These are phyloP conservation scores for Coelinius sp. DNA, from an alignment of 2,888 invertebrate species.

Conservation along the genomic window DNA sequence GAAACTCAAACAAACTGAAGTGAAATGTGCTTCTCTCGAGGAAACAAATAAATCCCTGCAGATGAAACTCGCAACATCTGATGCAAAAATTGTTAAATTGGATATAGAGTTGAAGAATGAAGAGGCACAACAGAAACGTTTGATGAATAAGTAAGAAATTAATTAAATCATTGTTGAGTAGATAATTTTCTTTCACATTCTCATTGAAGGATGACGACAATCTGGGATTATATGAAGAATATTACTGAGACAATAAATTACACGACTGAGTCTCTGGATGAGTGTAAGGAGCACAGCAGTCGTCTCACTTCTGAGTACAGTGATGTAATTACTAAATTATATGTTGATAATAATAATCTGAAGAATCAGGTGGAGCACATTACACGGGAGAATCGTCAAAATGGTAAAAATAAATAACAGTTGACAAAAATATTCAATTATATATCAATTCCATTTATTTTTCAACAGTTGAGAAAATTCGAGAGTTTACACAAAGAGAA, in stretches of 20 bases:
- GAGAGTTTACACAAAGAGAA: not conserved
- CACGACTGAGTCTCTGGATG: not conserved
- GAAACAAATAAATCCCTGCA: not conserved
- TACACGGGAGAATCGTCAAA: not conserved
- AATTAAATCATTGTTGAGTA: not conserved
- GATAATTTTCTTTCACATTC: not conserved
- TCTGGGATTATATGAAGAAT: not conserved
- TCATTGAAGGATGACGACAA: not conserved
- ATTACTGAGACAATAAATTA: conserved; percentile 6
- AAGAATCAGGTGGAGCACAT: not conserved
- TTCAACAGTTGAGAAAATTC: not conserved
- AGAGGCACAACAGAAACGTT: not conserved
- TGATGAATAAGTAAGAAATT: not conserved
- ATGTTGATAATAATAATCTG: not conserved
- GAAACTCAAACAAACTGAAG: not conserved
- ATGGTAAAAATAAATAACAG: not conserved
- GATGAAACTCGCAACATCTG: not conserved
- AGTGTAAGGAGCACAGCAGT: not conserved
- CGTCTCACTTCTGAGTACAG: not conserved
- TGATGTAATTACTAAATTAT: not conserved
- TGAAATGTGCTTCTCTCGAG: not conserved
- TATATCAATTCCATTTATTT: not conserved
- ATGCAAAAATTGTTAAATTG: not conserved
- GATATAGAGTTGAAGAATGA: not conserved
- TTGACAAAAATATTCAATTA: not conserved